phyloP scores from a whole-genome alignment of 2,797 vertebrate genomes.

The Peromyscus nudipes region DNA sequence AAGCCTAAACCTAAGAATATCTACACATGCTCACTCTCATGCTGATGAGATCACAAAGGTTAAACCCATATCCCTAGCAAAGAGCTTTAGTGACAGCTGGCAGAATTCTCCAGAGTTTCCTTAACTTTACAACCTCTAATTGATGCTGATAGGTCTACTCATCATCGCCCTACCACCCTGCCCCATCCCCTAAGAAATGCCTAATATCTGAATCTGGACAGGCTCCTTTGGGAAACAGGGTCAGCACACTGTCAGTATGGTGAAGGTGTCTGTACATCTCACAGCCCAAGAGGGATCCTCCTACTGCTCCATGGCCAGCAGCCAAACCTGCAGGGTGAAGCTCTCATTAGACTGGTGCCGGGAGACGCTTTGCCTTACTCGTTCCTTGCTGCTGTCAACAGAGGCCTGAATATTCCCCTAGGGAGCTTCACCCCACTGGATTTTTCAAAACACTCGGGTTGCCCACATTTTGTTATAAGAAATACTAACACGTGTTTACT shows the following conservation, averaged over 20 bases:
- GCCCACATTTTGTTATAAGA: neutral
- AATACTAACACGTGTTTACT: neutral
- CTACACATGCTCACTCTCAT: neutral
- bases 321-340: neutral
- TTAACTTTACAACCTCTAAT: constrained; percentile 39
- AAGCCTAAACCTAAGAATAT: neutral
- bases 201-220: neutral
- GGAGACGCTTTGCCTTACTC: neutral
- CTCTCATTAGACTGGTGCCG: neutral
- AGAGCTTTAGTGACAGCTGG: neutral
- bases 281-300: neutral
- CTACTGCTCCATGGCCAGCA: neutral
- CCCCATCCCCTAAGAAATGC: neutral
- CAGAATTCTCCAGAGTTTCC: constrained; percentile 29
- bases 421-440: neutral
- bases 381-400: neutral
- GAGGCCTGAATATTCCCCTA: neutral
- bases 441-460: neutral
- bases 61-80: neutral
- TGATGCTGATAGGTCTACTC: neutral
- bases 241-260: neutral
- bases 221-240: neutral
- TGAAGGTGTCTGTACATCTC: neutral
- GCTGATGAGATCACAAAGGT: constrained; percentile 9
- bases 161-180: neutral